Percentiles rank a stretch among this genome's conserved stretches.
These are phyloP conservation scores for Tyria jacobaeae DNA, from an alignment of 2,888 invertebrate species.

Conservation along the genomic window DNA sequence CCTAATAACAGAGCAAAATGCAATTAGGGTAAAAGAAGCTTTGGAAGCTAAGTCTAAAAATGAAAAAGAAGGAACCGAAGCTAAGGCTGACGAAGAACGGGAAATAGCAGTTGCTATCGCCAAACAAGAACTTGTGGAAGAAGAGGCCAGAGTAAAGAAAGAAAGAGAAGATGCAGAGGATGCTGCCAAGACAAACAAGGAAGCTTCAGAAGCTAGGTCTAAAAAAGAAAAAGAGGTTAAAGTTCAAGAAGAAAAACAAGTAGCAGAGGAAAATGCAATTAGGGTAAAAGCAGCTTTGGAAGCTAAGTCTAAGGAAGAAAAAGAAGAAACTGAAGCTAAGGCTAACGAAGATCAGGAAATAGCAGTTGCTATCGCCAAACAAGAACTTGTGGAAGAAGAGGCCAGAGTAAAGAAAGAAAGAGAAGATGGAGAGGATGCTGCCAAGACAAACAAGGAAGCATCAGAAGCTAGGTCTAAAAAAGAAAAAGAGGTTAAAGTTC, in stretches of 20 bases:
- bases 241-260: slow-evolving; percentile 14
- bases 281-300: slow-evolving; percentile 21
- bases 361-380: slow-evolving; percentile 11
- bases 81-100: not conserved
- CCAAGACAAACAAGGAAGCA: too few species aligned
- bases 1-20: too few species aligned
- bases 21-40: too few species aligned
- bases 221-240: slow-evolving; percentile 19
- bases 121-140: slow-evolving; percentile 1
- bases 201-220: not conserved
- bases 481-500: too few species aligned
- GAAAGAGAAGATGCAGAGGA: slow-evolving; percentile 5
- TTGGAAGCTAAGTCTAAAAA: too few species aligned
- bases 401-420: slow-evolving; percentile 24
- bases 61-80: too few species aligned
- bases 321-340: slow-evolving; percentile 12
- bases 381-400: slow-evolving; percentile 38
- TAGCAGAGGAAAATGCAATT: slow-evolving; percentile 18
- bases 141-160: slow-evolving; percentile 16
- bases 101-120: too few species aligned
- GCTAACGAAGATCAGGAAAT: slow-evolving; percentile 27
- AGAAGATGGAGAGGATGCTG: slow-evolving; percentile 23
- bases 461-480: slow-evolving; percentile 18
- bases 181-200: not conserved
- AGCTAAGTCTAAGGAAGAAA: slow-evolving; percentile 19